A percentile compares a stretch with the other conserved stretches of the same genome.
Conservation (phyloP, 2,888 invertebrate genomes). For the Julus scanicus region DNA sequence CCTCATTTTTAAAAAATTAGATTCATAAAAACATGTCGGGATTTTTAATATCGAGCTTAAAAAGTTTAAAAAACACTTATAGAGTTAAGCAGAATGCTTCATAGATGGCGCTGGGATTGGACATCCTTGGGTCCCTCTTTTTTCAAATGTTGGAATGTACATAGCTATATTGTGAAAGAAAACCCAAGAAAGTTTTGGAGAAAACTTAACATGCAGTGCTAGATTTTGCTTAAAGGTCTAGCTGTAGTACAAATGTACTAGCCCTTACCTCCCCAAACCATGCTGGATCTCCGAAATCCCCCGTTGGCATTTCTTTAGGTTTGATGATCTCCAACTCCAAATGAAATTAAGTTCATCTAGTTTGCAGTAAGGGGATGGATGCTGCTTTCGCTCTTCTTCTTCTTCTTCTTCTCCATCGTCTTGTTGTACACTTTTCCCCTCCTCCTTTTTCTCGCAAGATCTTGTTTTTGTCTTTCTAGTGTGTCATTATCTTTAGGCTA, state of each 20-base stretch:
- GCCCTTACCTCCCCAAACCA: neutral
- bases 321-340: constrained; percentile 22
- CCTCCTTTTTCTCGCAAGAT: neutral
- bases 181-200: no score
- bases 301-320: neutral
- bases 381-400: neutral
- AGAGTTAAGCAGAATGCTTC: no score
- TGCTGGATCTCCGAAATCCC: neutral
- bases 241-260: neutral
- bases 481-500: constrained; percentile 49
- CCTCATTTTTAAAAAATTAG: no score
- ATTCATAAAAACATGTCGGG: no score
- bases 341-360: constrained; percentile 26
- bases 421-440: neutral
- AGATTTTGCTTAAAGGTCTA: no score
- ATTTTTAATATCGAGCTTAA: no score
- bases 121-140: no score
- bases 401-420: neutral
- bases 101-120: no score
- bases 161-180: no score
- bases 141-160: no score
- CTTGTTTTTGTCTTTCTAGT: constrained; percentile 41
- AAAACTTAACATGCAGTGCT: no score
- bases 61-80: no score
- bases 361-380: neutral